Evolutionary conservation across 2,113 vertebrate species (phyloP).

Genomic region (Columbina picui): DNA sequence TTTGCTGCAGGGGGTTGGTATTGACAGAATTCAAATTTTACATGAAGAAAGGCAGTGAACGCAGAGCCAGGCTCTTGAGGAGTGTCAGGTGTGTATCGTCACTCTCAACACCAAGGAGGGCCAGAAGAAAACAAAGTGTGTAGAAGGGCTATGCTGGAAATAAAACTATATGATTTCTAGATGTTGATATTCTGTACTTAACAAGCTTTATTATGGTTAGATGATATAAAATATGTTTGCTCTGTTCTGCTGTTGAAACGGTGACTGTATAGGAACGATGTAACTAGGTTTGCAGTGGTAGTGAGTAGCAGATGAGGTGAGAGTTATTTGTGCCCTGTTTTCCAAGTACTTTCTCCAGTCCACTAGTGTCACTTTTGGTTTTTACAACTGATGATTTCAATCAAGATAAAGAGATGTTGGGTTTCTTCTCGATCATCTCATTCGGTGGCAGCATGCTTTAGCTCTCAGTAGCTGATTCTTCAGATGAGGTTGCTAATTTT

Average conservation of each 20-base stretch:
- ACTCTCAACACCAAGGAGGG: background rate
- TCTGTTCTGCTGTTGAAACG: background rate
- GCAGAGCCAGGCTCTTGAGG: background rate
- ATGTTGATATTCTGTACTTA: background rate
- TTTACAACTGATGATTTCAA: background rate
- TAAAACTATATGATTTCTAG: background rate
- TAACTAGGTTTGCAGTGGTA: accelerated
- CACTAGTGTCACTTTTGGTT: background rate
- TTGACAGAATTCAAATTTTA: background rate
- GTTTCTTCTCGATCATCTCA: background rate
- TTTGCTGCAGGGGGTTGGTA: background rate
- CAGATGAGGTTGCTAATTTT: background rate
- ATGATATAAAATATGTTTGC: background rate
- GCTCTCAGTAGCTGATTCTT: background rate
- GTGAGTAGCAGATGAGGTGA: background rate
- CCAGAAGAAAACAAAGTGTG: background rate
- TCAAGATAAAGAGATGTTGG: background rate
- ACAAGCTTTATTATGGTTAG: background rate
- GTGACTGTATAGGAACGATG: background rate
- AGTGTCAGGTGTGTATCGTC: accelerated
- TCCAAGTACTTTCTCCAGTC: background rate
- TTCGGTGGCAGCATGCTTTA: background rate
- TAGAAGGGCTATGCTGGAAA: background rate
- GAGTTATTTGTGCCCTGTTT: background rate
- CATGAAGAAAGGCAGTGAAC: accelerated